A percentile compares a stretch with the other conserved stretches of the same genome.
Evolutionary conservation across 1,140 invertebrate genomes (phyloP).

Genomic region (Drepana arcuata): DNA sequence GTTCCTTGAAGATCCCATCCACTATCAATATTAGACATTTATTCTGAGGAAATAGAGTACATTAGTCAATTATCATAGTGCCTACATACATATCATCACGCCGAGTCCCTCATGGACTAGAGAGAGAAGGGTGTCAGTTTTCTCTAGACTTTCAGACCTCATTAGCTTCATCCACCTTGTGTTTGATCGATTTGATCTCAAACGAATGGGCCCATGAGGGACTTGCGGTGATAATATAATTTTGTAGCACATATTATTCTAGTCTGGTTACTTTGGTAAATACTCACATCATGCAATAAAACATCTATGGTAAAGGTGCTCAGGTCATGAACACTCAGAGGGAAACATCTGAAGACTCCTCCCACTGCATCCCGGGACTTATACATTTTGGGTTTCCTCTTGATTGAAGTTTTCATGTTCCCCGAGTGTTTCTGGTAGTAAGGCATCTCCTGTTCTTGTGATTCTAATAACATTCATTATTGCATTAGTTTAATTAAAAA

Average conservation of each 20-base stretch:
- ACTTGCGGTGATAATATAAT: too few relatives aligned
- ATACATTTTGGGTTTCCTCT: not conserved
- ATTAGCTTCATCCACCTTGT: not conserved
- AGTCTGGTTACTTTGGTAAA: too few relatives aligned
- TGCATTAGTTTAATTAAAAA: not conserved
- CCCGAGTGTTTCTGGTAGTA: too few relatives aligned
- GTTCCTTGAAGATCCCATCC: not conserved
- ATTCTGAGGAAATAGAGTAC: not conserved
- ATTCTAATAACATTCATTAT: too few relatives aligned
- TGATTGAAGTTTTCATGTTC: too few relatives aligned
- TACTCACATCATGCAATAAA: not conserved
- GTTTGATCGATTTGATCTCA: too few relatives aligned
- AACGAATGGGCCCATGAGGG: too few relatives aligned
- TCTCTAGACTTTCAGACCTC: not conserved
- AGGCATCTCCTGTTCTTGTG: too few relatives aligned
- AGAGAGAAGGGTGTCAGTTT: not conserved
- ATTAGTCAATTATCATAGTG: not conserved
- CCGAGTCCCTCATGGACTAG: not conserved
- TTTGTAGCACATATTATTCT: too few relatives aligned
- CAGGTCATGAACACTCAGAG: not conserved
- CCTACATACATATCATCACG: not conserved
- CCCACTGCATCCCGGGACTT: not conserved
- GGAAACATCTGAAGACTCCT: not conserved
- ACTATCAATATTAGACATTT: not conserved
- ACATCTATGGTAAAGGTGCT: not conserved